Conservation (phyloP, 2,888 invertebrate species). For the Ennomos quercinarius region DNA sequence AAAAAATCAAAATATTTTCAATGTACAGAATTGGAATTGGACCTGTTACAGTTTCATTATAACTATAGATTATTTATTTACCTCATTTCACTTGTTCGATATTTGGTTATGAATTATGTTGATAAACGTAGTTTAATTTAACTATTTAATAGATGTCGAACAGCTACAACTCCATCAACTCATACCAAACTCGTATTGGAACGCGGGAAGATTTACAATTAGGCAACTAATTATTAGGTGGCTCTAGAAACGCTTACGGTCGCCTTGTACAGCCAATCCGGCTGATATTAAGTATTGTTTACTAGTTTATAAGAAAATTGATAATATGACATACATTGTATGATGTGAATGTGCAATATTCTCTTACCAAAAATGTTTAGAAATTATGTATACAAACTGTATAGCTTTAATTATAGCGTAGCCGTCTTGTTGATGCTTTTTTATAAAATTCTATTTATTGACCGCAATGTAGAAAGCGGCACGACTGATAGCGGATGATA, state of each 20-base stretch:
- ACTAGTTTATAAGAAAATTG: conserved; percentile 55
- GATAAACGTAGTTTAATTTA: conserved; percentile 5
- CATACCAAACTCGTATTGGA: background rate
- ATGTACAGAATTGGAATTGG: too few relatives aligned
- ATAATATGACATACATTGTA: conserved; percentile 52
- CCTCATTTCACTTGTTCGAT: too few relatives aligned
- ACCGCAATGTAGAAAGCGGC: conserved; percentile 78
- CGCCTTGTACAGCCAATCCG: conserved; percentile 75
- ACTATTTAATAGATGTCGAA: background rate
- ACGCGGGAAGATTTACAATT: background rate
- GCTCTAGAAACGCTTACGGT: conserved; percentile 63
- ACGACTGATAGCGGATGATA: conserved; percentile 81
- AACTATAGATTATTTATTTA: too few relatives aligned
- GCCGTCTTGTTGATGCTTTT: conserved; percentile 84
- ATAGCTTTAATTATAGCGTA: conserved; percentile 83
- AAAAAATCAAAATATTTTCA: too few relatives aligned
- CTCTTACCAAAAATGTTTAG: conserved; percentile 80
- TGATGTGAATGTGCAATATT: conserved; percentile 79
- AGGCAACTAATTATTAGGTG: conserved; percentile 36
- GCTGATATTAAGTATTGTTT: conserved; percentile 52
- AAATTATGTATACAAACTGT: conserved; percentile 83
- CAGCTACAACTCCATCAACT: too few relatives aligned
- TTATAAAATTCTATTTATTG: conserved; percentile 83
- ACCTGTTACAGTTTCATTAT: too few relatives aligned
- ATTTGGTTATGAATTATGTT: conserved; percentile 13